A percentile compares a stretch with the other conserved stretches of the same genome.
Conservation (phyloP, 2,113 vertebrate species). For the Callaeas wilsoni region DNA sequence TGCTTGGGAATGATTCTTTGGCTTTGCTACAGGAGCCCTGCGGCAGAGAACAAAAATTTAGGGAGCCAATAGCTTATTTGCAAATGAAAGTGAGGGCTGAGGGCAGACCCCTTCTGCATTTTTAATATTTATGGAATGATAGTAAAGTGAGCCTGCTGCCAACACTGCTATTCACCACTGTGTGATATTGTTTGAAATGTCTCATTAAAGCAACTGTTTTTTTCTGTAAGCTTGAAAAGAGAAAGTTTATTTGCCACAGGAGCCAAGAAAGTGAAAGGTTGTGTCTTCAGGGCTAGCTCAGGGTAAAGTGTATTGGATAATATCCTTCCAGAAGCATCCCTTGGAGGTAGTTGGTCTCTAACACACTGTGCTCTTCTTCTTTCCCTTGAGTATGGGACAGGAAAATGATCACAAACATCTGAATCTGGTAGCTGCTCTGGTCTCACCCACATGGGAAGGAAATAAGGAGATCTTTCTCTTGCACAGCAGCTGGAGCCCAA, state of each 20-base stretch:
- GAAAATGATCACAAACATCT: background rate
- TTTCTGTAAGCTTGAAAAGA: constrained; percentile 19
- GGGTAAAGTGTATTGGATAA: background rate
- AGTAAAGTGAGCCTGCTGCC: background rate
- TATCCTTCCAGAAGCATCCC: background rate
- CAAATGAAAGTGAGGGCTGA: background rate
- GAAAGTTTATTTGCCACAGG: background rate
- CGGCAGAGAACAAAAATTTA: background rate
- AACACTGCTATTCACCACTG: background rate
- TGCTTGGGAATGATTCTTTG: background rate
- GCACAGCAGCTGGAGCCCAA: background rate
- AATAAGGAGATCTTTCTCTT: background rate
- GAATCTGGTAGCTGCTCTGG: background rate
- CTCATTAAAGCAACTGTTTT: constrained; percentile 29
- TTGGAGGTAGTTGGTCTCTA: background rate
- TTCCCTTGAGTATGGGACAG: background rate
- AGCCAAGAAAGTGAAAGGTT: background rate
- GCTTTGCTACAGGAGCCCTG: background rate
- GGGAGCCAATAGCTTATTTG: background rate
- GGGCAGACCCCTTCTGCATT: background rate
- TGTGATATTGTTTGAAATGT: constrained; percentile 20
- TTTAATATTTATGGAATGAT: background rate
- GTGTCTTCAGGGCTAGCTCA: background rate
- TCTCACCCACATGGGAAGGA: background rate
- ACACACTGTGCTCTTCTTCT: background rate